Conservation (phyloP, 2,797 vertebrate genomes). For the Morus bassanus region DNA sequence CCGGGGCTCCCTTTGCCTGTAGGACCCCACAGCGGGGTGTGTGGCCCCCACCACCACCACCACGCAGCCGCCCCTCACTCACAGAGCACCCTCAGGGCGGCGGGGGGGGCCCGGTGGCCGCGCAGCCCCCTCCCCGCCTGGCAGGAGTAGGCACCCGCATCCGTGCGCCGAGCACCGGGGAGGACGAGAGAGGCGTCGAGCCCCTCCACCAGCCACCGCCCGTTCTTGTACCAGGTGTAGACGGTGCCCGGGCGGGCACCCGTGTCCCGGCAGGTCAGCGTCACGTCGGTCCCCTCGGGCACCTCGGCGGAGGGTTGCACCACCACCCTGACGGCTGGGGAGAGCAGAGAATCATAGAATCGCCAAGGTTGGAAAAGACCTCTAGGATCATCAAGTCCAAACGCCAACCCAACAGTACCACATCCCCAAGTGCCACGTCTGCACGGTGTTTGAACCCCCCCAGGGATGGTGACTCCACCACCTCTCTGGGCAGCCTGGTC, state of each 20-base stretch:
- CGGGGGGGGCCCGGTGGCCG: slow-evolving; percentile 22
- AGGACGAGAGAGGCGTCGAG: not conserved
- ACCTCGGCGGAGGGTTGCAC: slow-evolving; percentile 49
- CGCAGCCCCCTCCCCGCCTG: not conserved
- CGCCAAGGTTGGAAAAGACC: too few species aligned
- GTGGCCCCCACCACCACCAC: too few species aligned
- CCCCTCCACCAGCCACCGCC: slow-evolving; percentile 65
- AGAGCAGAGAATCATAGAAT: not conserved
- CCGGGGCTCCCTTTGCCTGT: too few species aligned
- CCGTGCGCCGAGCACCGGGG: not conserved
- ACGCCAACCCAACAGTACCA: too few species aligned
- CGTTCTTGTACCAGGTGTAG: slow-evolving; percentile 74
- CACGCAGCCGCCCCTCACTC: slow-evolving; percentile 1
- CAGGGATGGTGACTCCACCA: too few species aligned
- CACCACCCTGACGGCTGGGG: slow-evolving; percentile 56
- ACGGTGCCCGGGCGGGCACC: not conserved
- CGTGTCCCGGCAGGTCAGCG: slow-evolving; percentile 60
- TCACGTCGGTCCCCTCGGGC: slow-evolving; percentile 55
- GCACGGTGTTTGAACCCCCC: too few species aligned
- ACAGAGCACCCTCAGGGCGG: slow-evolving; percentile 66
- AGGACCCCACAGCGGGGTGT: not conserved
- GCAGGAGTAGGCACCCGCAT: slow-evolving; percentile 68
- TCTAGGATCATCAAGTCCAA: too few species aligned
- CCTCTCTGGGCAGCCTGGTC: too few species aligned
- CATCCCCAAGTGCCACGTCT: too few species aligned